Evolutionary conservation across 92 coral and sea anemone genomes (phyloP).

Genomic region (Galaxea fascicularis): DNA sequence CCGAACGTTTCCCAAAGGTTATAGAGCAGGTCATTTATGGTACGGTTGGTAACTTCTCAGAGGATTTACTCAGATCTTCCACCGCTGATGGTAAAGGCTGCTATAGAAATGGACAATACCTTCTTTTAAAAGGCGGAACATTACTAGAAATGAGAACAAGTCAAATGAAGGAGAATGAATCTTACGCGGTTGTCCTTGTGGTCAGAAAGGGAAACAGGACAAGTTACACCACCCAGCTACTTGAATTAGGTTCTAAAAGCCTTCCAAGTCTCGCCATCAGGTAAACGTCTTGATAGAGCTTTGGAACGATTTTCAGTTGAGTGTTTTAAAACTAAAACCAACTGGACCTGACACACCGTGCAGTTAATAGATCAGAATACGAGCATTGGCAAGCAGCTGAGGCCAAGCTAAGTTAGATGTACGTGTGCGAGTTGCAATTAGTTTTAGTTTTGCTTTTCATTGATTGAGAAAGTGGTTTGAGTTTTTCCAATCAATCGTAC

Average conservation of each 20-base stretch:
- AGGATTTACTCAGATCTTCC: neutral
- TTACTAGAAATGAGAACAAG: slow-evolving; percentile 37
- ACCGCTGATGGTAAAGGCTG: slow-evolving; percentile 44
- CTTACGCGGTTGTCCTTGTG: slow-evolving; percentile 50
- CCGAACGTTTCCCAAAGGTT: slow-evolving; percentile 52
- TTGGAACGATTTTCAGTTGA: too few relatives aligned
- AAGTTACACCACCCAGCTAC: slow-evolving; percentile 49
- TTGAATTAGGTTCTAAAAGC: slow-evolving; percentile 64
- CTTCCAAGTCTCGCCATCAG: slow-evolving; percentile 58
- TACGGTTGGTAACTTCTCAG: neutral
- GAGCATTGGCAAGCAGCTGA: too few relatives aligned
- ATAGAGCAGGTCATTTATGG: slow-evolving; percentile 17
- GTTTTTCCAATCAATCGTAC: too few relatives aligned
- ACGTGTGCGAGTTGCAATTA: too few relatives aligned
- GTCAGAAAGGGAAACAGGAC: slow-evolving; percentile 59
- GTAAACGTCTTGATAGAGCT: slow-evolving; percentile 31
- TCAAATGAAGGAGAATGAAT: slow-evolving; percentile 31
- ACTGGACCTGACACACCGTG: too few relatives aligned
- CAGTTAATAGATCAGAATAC: too few relatives aligned
- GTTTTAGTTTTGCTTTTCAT: too few relatives aligned
- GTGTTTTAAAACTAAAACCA: neutral
- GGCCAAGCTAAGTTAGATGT: too few relatives aligned
- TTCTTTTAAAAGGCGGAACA: slow-evolving; percentile 40
- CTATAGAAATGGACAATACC: slow-evolving; percentile 46
- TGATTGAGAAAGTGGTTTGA: too few relatives aligned